Percentiles rank a stretch among this genome's conserved stretches.
Conservation (phyloP, 2,888 invertebrate species). For the Synanthedon tipuliformis region DNA sequence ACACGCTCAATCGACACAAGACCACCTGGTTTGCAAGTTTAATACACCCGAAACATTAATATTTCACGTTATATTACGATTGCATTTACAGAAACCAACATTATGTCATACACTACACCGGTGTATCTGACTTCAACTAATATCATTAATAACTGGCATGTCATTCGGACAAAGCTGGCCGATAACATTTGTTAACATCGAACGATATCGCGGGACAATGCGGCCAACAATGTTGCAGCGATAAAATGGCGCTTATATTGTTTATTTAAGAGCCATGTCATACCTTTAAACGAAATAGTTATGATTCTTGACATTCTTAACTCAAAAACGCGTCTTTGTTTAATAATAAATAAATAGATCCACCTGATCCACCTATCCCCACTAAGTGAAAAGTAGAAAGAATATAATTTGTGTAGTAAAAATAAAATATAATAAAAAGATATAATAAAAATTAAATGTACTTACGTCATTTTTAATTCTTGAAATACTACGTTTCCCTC, state of each 20-base stretch:
- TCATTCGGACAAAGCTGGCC: conserved; percentile 20
- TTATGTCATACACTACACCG: background rate
- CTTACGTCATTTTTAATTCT: too few relatives aligned
- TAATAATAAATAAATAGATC: too few relatives aligned
- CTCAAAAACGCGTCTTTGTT: too few relatives aligned
- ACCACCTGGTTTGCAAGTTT: background rate
- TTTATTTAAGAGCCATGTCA: too few relatives aligned
- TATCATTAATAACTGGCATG: conserved; percentile 39
- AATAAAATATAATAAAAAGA: too few relatives aligned
- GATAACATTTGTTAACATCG: conserved; percentile 46
- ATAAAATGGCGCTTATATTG: conserved; percentile 16
- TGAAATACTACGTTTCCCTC: too few relatives aligned
- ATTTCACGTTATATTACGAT: background rate
- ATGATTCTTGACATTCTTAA: too few relatives aligned
- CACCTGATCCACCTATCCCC: too few relatives aligned
- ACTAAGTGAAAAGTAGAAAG: too few relatives aligned
- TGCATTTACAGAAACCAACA: background rate
- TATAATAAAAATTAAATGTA: too few relatives aligned
- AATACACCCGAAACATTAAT: background rate
- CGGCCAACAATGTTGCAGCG: conserved; percentile 8
- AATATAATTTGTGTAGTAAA: too few relatives aligned
- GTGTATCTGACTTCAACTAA: conserved; percentile 10
- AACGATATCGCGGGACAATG: conserved; percentile 20
- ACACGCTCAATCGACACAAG: background rate
- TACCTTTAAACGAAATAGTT: too few relatives aligned